Evolutionary conservation across 2,797 vertebrate species (phyloP), one percentile per base, ranked within the genome.

Genomic region (Selene dorsalis): DNA sequence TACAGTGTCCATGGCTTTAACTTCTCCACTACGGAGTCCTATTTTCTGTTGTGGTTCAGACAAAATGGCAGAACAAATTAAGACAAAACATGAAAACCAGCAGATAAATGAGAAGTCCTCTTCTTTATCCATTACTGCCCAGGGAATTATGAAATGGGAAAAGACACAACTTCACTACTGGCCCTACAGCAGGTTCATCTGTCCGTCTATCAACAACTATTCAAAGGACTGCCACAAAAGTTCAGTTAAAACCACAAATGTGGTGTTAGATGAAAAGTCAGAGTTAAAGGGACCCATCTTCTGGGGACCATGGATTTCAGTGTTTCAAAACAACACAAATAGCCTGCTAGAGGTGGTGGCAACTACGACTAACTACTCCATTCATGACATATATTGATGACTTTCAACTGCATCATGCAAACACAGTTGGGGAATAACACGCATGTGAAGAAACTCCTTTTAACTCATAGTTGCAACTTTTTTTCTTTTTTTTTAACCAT

Each of bases 11-110:
- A 68, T 18, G 1, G 1, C 55, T n/a, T 30, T 68, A 78, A 82
- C 82, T 82, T 82, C 77, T 80, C 52, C n/a, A 50, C 48, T 79
- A 50, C 17, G 22, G 24, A 55, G 76, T 28, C 24, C 5, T 20
- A 24, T 30, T 57, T 59, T 63, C 1, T 69, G 43, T 26, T 60
- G 62, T 43, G 56, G 26, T 67, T 58, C 24, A 75, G 22, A n/a
- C 47, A 48, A 71, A 32, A n/a, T 7, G 66, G 13, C 17, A 57
- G 20, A 67, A 68, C 56, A 41, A 55, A 76, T 68, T 63, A 11
- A 69, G 32, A 62, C 14, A 20, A 50, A 30, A 66, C 30, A 43
- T 41, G 3, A 35, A 8, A 14, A 52, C 2, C 22, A 62, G 63
- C 30, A 56, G n/a, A 84, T 67, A 9, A 77, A 62, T 41, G 55